Base-by-base conservation (phyloP, 2,888 invertebrate species). In the Volucella bombylans region DNA sequence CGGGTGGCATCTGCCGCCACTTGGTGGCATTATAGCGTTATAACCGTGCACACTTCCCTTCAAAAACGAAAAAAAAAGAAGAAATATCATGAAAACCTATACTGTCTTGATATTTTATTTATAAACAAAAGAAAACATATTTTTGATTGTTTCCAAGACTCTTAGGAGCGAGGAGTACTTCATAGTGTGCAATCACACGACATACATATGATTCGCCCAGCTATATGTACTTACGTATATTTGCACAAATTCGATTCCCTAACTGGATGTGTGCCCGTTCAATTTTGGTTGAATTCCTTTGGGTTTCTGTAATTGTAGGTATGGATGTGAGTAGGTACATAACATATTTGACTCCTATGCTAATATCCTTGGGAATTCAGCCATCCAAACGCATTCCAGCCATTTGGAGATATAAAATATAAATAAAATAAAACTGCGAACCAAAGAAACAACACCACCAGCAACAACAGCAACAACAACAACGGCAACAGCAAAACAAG, bases 341-440 rank as follows among this genome's bases (percentile, higher is more conserved):
- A 23, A 72, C 14, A 18, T 49, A 67, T 59, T 47, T 54, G 45
- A 59, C 65, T 31, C 43, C 69, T 62, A 69, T 77, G 67, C 68
- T 65, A 72, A 72, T 62, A 82, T 81, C 85, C 71, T 72, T 76
- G 68, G 71, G 62, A 68, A 81, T 72, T 45, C 67, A 76, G 71
- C 31, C 81, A 80, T 67, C 85, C 64, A 72, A 65, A 85, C 73
- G 72, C 72, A 76, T 85, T 74, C 79, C 69, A 65, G 47, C 74
- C 62, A 73, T 83, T 83, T 81, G 71, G 72, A 76, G 72, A 81
- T 85, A 85, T 81, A 72, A 81, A 81, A 85, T 85, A 65, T 55
- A 81, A 85, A 83, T 74, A 69, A 83, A 79, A 81, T 72, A 71
- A 73, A 77, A 80, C 15, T 52, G 67, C 73, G 65, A 78, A 49